These are phyloP conservation scores for Ariopsis seemanni DNA, from an alignment of 2,113 vertebrate species.

Conservation along the genomic window DNA sequence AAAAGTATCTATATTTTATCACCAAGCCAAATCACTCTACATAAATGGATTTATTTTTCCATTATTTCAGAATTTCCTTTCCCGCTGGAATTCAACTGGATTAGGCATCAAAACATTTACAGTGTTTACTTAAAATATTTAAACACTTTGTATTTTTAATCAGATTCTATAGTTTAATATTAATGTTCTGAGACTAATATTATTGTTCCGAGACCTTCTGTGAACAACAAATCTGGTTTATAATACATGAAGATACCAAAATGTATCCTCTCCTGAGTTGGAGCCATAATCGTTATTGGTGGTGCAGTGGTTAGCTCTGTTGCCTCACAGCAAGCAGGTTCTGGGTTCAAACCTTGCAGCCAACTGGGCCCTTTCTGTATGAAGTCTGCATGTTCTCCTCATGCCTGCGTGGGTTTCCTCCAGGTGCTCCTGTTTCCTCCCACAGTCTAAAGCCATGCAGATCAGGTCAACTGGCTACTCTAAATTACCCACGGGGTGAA, in stretches of 20 bases:
- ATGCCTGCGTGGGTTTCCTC: too few species aligned
- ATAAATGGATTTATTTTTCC: background rate
- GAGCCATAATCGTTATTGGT: too few species aligned
- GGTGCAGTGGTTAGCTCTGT: too few species aligned
- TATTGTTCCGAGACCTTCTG: background rate
- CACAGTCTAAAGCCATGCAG: too few species aligned
- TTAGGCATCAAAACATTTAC: background rate
- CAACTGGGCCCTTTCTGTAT: too few species aligned
- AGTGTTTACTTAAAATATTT: background rate
- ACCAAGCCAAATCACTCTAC: background rate
- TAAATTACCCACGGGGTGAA: too few species aligned
- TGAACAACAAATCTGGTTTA: background rate
- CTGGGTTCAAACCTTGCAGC: too few species aligned
- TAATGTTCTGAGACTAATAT: background rate
- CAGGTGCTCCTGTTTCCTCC: too few species aligned
- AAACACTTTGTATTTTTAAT: background rate
- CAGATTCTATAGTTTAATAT: background rate
- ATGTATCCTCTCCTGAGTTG: background rate
- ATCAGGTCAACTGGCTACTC: too few species aligned
- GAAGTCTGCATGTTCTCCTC: too few species aligned
- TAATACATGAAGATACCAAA: background rate
- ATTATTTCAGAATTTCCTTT: background rate
- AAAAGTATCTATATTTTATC: background rate
- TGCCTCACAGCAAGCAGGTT: too few species aligned
- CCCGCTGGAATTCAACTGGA: background rate